Evolutionary conservation across 2,113 vertebrate species (phyloP).

Genomic region (Leucopsar rothschildi): DNA sequence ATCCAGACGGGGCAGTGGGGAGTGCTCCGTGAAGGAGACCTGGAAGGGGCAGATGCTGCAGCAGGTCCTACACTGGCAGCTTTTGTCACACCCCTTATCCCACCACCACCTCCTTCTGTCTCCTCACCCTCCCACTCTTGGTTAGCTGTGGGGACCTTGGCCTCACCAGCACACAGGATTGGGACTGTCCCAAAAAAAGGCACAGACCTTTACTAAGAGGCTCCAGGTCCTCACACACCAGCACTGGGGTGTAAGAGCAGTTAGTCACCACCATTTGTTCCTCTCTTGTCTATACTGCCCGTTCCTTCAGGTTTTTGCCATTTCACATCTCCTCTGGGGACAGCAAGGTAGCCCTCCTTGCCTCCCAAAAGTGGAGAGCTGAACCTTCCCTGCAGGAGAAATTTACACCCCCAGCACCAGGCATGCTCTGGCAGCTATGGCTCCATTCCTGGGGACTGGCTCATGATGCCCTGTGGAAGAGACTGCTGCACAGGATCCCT

Average conservation of each 20-base stretch:
- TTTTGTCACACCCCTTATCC: accelerated
- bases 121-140: neutral
- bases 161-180: neutral
- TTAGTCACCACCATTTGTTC: neutral
- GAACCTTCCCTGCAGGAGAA: neutral
- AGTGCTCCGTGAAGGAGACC: neutral
- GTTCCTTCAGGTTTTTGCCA: neutral
- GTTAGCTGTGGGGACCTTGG: neutral
- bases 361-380: neutral
- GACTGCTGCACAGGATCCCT: neutral
- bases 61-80: accelerated
- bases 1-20: neutral
- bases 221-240: neutral
- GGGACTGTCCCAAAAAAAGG: neutral
- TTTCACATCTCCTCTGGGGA: neutral
- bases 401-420: neutral
- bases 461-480: neutral
- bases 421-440: accelerated
- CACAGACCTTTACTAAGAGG: neutral
- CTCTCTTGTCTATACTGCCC: neutral
- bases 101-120: too few relatives aligned
- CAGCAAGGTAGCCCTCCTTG: neutral
- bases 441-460: neutral
- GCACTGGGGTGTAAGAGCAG: neutral
- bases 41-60: neutral